Percentiles rank a stretch among this genome's conserved stretches.
Conservation (phyloP, 2,113 vertebrate genomes). For the Petromus typicus region DNA sequence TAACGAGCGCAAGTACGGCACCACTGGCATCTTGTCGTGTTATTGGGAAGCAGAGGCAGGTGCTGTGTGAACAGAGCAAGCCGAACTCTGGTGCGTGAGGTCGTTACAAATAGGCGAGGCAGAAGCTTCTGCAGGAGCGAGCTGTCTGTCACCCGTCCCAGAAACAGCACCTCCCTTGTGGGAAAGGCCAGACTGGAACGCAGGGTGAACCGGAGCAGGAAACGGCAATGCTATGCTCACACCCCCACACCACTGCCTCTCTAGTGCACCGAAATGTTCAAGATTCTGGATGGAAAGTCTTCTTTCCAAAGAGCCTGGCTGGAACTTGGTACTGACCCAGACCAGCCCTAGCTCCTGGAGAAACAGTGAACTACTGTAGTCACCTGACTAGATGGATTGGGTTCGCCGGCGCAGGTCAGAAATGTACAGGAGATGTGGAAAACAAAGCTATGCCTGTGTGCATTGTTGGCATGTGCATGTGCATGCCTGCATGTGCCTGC, state of each 20-base stretch:
- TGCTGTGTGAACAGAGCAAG: background rate
- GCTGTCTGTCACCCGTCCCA: background rate
- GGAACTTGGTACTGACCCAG: background rate
- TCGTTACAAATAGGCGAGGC: background rate
- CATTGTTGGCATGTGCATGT: background rate
- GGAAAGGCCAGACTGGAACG: constrained; percentile 10
- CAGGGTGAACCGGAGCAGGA: constrained; percentile 41
- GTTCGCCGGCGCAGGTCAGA: background rate
- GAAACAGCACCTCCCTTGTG: background rate
- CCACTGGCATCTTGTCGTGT: background rate
- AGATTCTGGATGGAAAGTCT: background rate
- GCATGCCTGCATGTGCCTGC: background rate
- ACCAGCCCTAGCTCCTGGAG: background rate
- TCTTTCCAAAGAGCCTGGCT: background rate
- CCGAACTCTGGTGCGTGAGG: background rate
- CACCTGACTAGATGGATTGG: background rate
- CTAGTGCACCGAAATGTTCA: background rate
- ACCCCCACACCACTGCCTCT: background rate
- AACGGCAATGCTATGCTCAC: background rate
- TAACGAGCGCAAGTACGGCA: background rate
- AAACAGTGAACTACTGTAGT: background rate
- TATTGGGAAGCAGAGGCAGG: constrained; percentile 15
- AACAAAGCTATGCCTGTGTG: background rate
- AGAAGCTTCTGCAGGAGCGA: background rate
- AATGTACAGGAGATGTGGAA: background rate